Conservation (phyloP, 2,888 invertebrate species). For the Rhopalosiphum nymphaeae region DNA sequence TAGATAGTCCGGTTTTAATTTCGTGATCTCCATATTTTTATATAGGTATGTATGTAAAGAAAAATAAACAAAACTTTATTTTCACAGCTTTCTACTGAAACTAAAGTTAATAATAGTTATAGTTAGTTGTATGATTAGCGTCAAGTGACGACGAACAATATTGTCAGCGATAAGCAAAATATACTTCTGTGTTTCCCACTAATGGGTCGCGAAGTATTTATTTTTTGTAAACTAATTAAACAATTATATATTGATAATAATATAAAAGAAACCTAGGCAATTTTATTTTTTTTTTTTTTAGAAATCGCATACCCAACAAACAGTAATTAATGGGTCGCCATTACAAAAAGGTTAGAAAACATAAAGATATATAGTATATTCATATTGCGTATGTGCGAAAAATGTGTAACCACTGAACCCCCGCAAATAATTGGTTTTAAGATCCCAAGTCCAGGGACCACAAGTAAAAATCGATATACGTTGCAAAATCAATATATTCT, state of each 20-base stretch:
- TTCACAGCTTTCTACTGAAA: neutral
- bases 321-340: too few relatives aligned
- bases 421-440: neutral
- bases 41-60: neutral
- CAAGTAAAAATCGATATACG: neutral
- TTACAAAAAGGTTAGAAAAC: too few relatives aligned
- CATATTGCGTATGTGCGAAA: too few relatives aligned
- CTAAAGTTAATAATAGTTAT: neutral
- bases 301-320: too few relatives aligned
- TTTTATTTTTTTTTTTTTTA: too few relatives aligned
- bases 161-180: neutral
- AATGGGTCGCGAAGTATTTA: too few relatives aligned
- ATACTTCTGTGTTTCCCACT: neutral
- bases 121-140: neutral
- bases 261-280: too few relatives aligned
- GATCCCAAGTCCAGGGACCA: neutral
- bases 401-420: too few relatives aligned
- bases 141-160: neutral
- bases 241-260: too few relatives aligned
- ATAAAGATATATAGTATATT: too few relatives aligned
- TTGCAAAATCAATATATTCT: neutral
- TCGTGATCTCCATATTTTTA: neutral
- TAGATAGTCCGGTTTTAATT: neutral
- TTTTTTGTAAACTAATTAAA: too few relatives aligned
- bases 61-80: neutral